Evolutionary conservation across 2,797 vertebrate genomes (phyloP).

Genomic region (Spinus pinus): DNA sequence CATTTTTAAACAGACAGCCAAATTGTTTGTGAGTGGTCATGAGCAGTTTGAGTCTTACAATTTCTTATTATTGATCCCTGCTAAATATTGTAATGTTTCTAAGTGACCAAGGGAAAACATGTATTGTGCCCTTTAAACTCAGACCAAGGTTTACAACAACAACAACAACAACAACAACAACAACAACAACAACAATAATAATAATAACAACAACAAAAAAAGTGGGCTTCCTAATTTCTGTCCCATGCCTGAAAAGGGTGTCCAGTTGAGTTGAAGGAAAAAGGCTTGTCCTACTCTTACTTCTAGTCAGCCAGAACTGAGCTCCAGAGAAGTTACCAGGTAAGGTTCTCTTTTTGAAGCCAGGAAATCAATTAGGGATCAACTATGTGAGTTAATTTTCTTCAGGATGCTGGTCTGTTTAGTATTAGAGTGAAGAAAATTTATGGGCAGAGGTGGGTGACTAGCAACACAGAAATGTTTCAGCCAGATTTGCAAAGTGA

Average conservation of each 20-base stretch:
- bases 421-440: background rate
- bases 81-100: background rate
- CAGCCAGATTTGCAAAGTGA: background rate
- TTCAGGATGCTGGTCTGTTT: background rate
- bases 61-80: background rate
- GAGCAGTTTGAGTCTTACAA: background rate
- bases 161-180: no score
- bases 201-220: no score
- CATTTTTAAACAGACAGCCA: background rate
- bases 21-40: background rate
- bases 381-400: background rate
- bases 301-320: background rate
- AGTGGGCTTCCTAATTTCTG: background rate
- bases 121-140: background rate
- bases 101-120: background rate
- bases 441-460: background rate
- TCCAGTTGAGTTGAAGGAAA: background rate
- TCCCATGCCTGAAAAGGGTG: background rate
- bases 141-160: background rate
- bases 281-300: fast-evolving
- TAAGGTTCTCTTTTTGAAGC: background rate
- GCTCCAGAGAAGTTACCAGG: background rate
- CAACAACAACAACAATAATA: no score
- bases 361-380: background rate
- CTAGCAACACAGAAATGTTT: background rate